phyloP scores from a whole-genome alignment of 2,113 vertebrate genomes.

The Vulpes lagopus region DNA sequence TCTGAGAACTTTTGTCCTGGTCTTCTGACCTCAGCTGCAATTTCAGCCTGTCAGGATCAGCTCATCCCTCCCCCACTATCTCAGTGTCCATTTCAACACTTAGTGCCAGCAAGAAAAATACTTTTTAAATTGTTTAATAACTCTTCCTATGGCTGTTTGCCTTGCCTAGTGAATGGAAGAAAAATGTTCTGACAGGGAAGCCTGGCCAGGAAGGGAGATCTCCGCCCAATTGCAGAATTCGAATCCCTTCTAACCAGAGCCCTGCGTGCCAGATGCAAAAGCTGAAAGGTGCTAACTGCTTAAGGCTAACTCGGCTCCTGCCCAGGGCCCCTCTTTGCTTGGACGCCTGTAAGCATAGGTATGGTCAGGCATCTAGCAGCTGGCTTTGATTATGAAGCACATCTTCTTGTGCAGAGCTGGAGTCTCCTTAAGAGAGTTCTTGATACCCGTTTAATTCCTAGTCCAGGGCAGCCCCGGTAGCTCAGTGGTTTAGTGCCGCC shows the following conservation, averaged over 20 bases:
- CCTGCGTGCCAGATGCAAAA: rapidly evolving
- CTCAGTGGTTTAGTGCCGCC: too few species aligned
- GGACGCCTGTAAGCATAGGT: neutral
- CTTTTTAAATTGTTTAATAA: neutral
- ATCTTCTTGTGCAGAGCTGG: neutral
- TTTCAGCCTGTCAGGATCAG: neutral
- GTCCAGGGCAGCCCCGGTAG: too few species aligned
- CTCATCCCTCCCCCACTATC: neutral
- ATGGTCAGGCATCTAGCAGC: neutral
- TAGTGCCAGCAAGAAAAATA: neutral
- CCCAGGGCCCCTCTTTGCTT: neutral
- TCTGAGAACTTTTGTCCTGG: neutral
- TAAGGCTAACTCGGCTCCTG: neutral
- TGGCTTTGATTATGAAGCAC: neutral
- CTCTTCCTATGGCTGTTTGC: neutral
- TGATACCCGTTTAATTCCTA: neutral
- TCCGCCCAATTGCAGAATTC: neutral
- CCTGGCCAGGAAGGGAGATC: neutral
- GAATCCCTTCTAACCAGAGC: neutral
- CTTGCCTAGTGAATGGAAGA: neutral
- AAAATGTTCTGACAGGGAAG: neutral
- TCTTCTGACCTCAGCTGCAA: constrained; percentile 8
- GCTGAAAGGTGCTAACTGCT: neutral
- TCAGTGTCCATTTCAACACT: neutral
- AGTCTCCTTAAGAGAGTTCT: neutral